Conservation (phyloP, 2,888 invertebrate species). For the Agelastica alni region DNA sequence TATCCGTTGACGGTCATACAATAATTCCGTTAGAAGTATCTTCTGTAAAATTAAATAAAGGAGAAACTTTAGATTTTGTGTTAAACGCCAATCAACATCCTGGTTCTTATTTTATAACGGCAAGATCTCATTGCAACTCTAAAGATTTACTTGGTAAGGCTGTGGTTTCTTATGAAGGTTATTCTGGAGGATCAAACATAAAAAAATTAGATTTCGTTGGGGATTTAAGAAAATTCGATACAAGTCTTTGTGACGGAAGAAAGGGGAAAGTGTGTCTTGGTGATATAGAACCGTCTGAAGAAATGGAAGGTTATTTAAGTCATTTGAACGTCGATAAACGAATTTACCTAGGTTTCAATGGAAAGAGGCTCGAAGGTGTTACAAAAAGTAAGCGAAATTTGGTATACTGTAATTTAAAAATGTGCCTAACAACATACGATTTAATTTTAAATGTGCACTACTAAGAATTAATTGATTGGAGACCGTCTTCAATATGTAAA, state of each 20-base stretch:
- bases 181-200: conserved; percentile 2
- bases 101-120: conserved; percentile 66
- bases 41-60: conserved; percentile 66
- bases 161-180: conserved; percentile 56
- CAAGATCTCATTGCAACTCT: conserved; percentile 61
- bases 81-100: conserved; percentile 64
- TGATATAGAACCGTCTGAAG: conserved; percentile 61
- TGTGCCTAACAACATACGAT: too few relatives aligned
- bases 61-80: conserved; percentile 78
- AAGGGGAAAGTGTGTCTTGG: conserved; percentile 63
- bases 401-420: background rate
- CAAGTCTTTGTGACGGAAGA: conserved; percentile 49
- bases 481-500: too few relatives aligned
- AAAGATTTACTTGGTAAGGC: conserved; percentile 60
- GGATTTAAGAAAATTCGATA: conserved; percentile 45
- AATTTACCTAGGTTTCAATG: conserved; percentile 71
- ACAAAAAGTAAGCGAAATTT: background rate
- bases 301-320: conserved; percentile 60
- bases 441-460: too few relatives aligned
- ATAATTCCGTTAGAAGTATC: conserved; percentile 63
- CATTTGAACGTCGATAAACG: conserved; percentile 58
- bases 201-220: conserved; percentile 17
- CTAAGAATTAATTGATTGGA: too few relatives aligned
- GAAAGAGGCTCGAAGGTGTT: background rate
- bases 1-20: conserved; percentile 73